A percentile compares a stretch with the other conserved stretches of the same genome.
Conservation (phyloP, 2,113 vertebrate genomes). For the Accipiter virgatus region DNA sequence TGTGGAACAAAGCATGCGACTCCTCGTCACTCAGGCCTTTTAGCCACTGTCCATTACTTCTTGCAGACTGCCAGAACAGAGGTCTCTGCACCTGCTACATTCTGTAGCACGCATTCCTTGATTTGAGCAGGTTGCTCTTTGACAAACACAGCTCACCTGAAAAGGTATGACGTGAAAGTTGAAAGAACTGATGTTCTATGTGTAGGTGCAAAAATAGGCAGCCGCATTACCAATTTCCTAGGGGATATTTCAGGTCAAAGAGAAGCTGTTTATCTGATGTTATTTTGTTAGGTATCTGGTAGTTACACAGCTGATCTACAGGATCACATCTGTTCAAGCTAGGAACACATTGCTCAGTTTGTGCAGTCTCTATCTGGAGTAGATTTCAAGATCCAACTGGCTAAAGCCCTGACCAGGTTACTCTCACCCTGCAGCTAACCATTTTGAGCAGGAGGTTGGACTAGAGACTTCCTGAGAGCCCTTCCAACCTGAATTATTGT, state of each 20-base stretch:
- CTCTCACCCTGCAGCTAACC: neutral
- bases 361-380: neutral
- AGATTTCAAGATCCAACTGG: neutral
- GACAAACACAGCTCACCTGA: neutral
- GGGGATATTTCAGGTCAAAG: neutral
- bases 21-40: neutral
- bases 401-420: neutral
- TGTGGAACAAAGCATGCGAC: too few relatives aligned
- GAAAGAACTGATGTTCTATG: neutral
- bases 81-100: too few relatives aligned
- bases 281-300: neutral
- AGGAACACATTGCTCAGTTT: neutral
- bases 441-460: neutral
- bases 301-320: neutral
- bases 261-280: neutral
- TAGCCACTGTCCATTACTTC: neutral
- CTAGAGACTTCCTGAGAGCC: neutral
- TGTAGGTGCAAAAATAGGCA: neutral
- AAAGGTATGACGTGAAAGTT: neutral
- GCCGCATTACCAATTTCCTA: neutral
- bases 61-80: too few relatives aligned
- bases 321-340: neutral
- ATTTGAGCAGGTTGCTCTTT: neutral
- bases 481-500: neutral
- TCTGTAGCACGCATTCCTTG: neutral